Percentiles rank a stretch among this genome's conserved stretches.
Conservation (phyloP, 2,888 invertebrate species). For the Trichopoda pennipes region DNA sequence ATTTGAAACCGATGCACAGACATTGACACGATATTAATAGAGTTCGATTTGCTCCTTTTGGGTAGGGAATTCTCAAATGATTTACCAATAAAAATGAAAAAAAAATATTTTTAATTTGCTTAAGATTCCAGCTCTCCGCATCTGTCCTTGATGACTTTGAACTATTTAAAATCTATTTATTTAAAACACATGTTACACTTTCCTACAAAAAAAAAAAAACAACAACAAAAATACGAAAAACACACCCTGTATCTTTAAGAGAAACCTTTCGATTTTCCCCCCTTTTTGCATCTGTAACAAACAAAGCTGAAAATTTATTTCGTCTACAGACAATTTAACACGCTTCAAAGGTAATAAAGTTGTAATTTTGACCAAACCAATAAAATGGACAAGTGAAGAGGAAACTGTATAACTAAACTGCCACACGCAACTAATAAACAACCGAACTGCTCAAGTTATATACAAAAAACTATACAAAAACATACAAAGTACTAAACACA, state of each 20-base stretch:
- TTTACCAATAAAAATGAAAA: no score
- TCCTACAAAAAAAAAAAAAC: no score
- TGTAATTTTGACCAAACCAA: conserved; percentile 45
- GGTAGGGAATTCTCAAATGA: no score
- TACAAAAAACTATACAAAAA: not conserved
- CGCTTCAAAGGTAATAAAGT: conserved; percentile 62
- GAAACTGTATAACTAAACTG: conserved; percentile 43
- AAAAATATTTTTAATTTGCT: no score
- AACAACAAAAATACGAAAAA: no score
- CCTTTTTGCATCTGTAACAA: not conserved
- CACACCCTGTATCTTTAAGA: not conserved
- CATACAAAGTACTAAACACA: conserved; percentile 17
- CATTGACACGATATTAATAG: no score
- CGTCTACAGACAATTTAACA: conserved; percentile 56
- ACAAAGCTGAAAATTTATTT: conserved; percentile 41
- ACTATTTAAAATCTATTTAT: no score
- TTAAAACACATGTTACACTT: no score
- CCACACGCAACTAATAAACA: conserved; percentile 64
- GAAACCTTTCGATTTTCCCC: not conserved
- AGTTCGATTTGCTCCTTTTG: no score
- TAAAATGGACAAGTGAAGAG: conserved; percentile 64
- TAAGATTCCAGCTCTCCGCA: no score
- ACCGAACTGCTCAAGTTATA: not conserved
- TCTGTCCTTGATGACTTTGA: no score
- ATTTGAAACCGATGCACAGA: no score